phyloP scores from a whole-genome alignment of 1,140 invertebrate species.

The Diorhabda sublineata region DNA sequence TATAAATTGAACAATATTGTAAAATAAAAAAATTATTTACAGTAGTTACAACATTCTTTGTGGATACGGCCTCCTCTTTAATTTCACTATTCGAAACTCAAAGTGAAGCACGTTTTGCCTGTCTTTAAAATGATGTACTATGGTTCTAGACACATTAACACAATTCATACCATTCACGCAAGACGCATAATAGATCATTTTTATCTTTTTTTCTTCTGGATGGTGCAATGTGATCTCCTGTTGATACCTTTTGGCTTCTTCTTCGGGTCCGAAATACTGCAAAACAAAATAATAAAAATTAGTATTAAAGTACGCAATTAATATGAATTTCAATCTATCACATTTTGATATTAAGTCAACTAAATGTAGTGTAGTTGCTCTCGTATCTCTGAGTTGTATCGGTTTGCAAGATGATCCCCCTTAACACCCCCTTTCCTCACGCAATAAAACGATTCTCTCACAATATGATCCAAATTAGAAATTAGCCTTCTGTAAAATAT shows the following conservation, averaged over 20 bases:
- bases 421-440: too few relatives aligned
- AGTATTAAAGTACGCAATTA: neutral
- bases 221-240: conserved; percentile 41
- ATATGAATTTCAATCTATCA: neutral
- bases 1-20: neutral
- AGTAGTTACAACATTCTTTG: conserved; percentile 28
- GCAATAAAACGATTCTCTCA: too few relatives aligned
- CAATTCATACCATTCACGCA: conserved; percentile 38
- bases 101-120: conserved; percentile 38
- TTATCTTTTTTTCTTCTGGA: conserved; percentile 37
- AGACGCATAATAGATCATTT: conserved; percentile 38
- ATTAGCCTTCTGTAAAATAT: too few relatives aligned
- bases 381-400: too few relatives aligned
- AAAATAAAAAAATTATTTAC: conserved; percentile 3
- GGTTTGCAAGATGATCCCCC: too few relatives aligned
- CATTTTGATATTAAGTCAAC: neutral
- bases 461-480: too few relatives aligned
- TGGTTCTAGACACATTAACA: conserved; percentile 38
- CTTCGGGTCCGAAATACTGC: conserved; percentile 38
- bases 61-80: conserved; percentile 36
- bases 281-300: neutral
- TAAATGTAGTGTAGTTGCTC: too few relatives aligned
- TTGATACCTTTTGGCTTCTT: conserved; percentile 37
- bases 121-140: conserved; percentile 40
- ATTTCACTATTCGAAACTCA: conserved; percentile 37